Evolutionary conservation across 2,113 vertebrate species (phyloP), one percentile per base, ranked within the genome.

Genomic region (Aspidoscelis tigris): DNA sequence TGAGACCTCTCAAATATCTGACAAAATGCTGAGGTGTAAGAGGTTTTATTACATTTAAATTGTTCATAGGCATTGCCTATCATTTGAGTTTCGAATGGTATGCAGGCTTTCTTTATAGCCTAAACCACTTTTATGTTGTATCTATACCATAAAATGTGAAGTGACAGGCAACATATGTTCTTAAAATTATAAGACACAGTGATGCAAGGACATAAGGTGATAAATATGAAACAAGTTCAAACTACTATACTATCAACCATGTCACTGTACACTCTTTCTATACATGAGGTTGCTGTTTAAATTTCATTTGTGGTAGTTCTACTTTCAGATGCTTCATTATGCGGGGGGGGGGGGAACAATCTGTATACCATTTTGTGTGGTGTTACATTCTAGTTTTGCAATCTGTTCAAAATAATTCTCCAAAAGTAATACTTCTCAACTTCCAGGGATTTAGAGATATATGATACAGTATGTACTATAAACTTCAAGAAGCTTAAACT

Each of bases 31-130:
- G 58, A 77, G 76, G 55, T 20, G n/a, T 55, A 82, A 72, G 12
- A 80, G 22, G 65, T 91, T 88, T 76, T 76, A 87, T 82, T 82
- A 81, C 2, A 71, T 87, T 61, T 79, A 87, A 87, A 76, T 26
- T 41, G 44, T 68, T 89, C 66, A 26, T 43, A 78, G 77, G 61
- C 81, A 12, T 64, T 87, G 68, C 82, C 81, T 82, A 71, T 86
- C 90, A 90, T 12, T 83, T 66, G 87, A 58, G 85, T 74, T 81
- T 87, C 72, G 12, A 53, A 77, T 20, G 7, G n/a, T 76, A 65
- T 4, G 20, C 26, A 81, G 39, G 22, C 14, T 87, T 90, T 80
- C 87, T 44, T 12, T 70, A 77, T 2, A 64, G 33, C 20, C 58
- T 22, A 85, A 53, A 75, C 58, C 44, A 0, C 76, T 83, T 82